These are phyloP conservation scores for Adelosebastes latens DNA, from an alignment of 2,797 vertebrate genomes.

Conservation along the genomic window DNA sequence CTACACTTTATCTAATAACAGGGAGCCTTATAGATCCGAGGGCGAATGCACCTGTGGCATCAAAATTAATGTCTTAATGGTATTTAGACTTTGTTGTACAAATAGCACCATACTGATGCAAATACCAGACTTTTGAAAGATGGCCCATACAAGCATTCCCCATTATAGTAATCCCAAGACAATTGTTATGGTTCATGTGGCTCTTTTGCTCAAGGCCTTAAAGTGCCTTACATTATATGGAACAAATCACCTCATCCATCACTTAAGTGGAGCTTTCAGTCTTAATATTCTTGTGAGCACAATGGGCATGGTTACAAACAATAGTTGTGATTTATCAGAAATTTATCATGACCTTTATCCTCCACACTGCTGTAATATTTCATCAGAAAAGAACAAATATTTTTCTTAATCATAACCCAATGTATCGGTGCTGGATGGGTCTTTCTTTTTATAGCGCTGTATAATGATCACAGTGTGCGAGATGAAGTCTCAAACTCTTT, in stretches of 20 bases:
- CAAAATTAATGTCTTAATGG: background rate
- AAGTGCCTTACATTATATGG: background rate
- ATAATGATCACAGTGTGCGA: background rate
- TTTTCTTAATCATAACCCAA: background rate
- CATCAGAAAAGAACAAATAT: background rate
- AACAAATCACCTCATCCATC: conserved; percentile 16
- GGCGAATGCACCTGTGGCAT: background rate
- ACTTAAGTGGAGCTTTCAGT: background rate
- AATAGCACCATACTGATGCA: background rate
- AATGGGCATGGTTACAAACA: background rate
- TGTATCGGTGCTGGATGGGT: background rate
- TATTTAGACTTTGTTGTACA: background rate
- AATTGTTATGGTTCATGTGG: background rate
- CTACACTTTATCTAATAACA: too few relatives aligned
- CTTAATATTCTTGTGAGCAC: background rate
- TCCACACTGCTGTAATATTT: background rate
- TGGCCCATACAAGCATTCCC: background rate
- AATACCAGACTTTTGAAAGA: conserved; percentile 5
- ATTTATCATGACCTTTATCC: background rate
- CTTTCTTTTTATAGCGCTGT: background rate
- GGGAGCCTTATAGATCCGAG: background rate
- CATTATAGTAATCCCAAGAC: background rate
- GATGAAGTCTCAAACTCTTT: background rate
- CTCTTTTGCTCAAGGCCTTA: background rate
- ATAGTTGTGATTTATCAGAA: background rate